phyloP scores from a whole-genome alignment of 30 jellyfish, hydroid and myxozoan species.

The Clytia hemisphaerica region DNA sequence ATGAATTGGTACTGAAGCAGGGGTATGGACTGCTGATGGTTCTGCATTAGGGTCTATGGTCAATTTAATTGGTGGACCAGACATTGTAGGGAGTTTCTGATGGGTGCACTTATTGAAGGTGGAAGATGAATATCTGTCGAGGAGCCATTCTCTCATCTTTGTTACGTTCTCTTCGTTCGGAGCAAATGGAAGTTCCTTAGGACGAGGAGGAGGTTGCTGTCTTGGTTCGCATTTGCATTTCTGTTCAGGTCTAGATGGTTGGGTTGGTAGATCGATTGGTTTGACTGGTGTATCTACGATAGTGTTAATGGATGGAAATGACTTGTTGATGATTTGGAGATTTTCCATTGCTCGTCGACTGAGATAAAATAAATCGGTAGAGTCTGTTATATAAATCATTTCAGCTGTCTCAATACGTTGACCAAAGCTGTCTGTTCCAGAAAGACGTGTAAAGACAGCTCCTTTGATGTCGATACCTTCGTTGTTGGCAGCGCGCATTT shows the following conservation, averaged over 20 bases:
- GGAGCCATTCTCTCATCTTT: constrained; percentile 27
- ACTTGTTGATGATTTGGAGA: not conserved
- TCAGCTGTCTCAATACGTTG: not conserved
- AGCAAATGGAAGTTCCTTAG: constrained; percentile 13
- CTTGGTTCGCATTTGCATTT: not conserved
- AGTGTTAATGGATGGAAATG: constrained; percentile 1
- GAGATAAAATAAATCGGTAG: constrained; percentile 16
- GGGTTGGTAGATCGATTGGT: not conserved
- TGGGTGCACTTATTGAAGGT: constrained; percentile 38
- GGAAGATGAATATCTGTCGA: constrained; percentile 14
- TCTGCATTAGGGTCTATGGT: constrained; percentile 15
- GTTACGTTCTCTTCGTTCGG: constrained; percentile 11
- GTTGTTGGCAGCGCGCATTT: constrained; percentile 10
- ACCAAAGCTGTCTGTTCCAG: constrained; percentile 1
- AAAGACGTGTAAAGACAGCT: constrained; percentile 12
- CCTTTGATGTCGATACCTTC: constrained; percentile 19
- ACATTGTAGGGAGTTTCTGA: constrained; percentile 36
- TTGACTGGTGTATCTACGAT: not conserved
- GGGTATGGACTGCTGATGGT: constrained; percentile 35
- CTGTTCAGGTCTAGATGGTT: not conserved
- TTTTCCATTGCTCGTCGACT: constrained; percentile 18
- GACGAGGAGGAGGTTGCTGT: constrained; percentile 18
- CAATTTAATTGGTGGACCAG: constrained; percentile 21
- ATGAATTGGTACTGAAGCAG: constrained; percentile 25
- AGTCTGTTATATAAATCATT: constrained; percentile 4